Conservation (phyloP, 2,797 vertebrate species). For the Eupleurogrammus muticus region DNA sequence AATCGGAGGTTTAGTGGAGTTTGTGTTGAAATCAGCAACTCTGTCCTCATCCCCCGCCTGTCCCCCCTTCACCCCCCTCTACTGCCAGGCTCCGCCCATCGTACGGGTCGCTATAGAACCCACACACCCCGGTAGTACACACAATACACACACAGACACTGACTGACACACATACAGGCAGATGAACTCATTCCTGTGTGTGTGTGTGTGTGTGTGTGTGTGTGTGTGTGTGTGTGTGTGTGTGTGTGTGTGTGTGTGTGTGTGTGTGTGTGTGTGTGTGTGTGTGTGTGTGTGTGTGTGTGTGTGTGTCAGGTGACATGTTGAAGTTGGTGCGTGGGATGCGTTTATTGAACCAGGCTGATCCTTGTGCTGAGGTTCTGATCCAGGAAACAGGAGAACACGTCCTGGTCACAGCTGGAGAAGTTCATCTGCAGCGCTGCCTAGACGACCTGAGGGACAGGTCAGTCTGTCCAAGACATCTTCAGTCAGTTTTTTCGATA, state of each 20-base stretch:
- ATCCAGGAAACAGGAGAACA: slow-evolving; percentile 98
- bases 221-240: no score
- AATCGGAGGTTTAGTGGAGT: slow-evolving; percentile 92
- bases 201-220: no score
- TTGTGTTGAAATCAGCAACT: slow-evolving; percentile 94
- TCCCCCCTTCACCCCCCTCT: slow-evolving; percentile 92
- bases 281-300: not conserved
- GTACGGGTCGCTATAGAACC: slow-evolving; percentile 96
- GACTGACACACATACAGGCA: no score
- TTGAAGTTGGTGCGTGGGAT: slow-evolving; percentile 94
- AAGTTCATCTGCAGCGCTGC: slow-evolving; percentile 97
- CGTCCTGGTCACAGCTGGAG: slow-evolving; percentile 95
- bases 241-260: no score
- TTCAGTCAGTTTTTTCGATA: no score
- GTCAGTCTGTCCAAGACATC: slow-evolving; percentile 75
- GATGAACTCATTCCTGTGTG: no score
- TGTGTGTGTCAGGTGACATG: slow-evolving; percentile 91
- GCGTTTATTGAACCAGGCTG: slow-evolving; percentile 97
- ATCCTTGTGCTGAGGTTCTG: slow-evolving; percentile 94
- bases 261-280: no score
- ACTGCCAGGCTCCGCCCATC: slow-evolving; percentile 94
- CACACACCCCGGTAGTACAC: slow-evolving; percentile 92
- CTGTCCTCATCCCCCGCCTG: slow-evolving; percentile 90
- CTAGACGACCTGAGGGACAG: slow-evolving; percentile 94
- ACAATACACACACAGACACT: no score